Evolutionary conservation across 2,888 invertebrate genomes (phyloP).

Genomic region (Xestia sexstrigata): DNA sequence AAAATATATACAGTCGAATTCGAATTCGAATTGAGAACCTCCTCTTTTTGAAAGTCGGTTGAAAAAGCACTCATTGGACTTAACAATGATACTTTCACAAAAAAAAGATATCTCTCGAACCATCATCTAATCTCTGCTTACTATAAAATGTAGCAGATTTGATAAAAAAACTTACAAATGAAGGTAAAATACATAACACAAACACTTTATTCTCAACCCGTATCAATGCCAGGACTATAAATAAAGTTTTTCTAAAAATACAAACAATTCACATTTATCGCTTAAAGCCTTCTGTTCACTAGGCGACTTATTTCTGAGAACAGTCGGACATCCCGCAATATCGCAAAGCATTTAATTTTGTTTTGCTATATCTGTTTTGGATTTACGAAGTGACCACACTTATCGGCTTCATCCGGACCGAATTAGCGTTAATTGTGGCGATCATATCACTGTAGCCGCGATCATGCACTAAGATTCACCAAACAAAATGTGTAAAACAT

Average conservation of each 20-base stretch:
- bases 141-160: not conserved
- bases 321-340: not conserved
- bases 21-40: too few relatives aligned
- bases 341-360: not conserved
- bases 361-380: not conserved
- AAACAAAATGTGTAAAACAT: too few relatives aligned
- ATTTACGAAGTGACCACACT: not conserved
- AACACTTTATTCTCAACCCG: conserved; percentile 25
- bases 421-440: not conserved
- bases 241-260: conserved; percentile 30
- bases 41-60: too few relatives aligned
- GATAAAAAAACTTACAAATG: not conserved
- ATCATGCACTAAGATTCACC: not conserved
- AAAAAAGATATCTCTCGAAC: not conserved
- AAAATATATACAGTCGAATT: too few relatives aligned
- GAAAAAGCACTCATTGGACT: not conserved
- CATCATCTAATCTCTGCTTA: not conserved
- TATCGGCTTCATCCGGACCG: not conserved
- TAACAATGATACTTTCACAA: not conserved
- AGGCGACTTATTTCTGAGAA: not conserved
- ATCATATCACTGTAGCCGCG: not conserved
- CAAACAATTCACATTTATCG: conserved; percentile 28
- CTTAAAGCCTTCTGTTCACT: conserved; percentile 5
- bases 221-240: conserved; percentile 38
- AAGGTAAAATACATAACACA: conserved; percentile 23